Conservation (phyloP, 2,888 invertebrate genomes). For the Euproctis similis region DNA sequence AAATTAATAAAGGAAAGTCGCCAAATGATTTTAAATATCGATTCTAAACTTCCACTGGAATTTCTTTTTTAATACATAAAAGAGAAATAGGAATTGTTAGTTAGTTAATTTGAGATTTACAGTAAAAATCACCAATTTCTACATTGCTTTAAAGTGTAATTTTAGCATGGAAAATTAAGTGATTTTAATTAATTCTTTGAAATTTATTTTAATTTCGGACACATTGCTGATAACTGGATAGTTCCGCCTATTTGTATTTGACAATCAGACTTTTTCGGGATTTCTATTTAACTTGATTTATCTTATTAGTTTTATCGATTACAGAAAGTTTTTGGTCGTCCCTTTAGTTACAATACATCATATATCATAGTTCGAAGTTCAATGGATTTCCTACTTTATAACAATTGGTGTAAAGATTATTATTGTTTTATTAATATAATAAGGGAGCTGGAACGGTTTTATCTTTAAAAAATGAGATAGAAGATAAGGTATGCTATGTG, state of each 20-base stretch:
- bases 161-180: too few species aligned
- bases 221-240: too few species aligned
- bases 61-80: too few species aligned
- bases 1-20: too few species aligned
- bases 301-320: slow-evolving; percentile 56
- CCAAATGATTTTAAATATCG: too few species aligned
- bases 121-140: too few species aligned
- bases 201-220: too few species aligned
- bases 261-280: slow-evolving; percentile 36
- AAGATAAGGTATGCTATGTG: slow-evolving; percentile 44
- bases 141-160: too few species aligned
- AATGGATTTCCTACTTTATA: slow-evolving; percentile 32
- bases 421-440: slow-evolving; percentile 25
- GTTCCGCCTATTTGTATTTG: slow-evolving; percentile 47
- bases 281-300: slow-evolving; percentile 55
- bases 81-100: too few species aligned
- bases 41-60: too few species aligned
- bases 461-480: slow-evolving; percentile 62
- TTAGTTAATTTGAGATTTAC: too few species aligned
- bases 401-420: slow-evolving; percentile 23
- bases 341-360: slow-evolving; percentile 27
- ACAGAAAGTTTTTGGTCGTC: slow-evolving; percentile 34
- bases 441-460: slow-evolving; percentile 40
- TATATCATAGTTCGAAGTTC: slow-evolving; percentile 24
- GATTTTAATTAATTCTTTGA: too few species aligned